Evolutionary conservation across 2,113 vertebrate species (phyloP).

Genomic region (Drymodes brunneopygia): DNA sequence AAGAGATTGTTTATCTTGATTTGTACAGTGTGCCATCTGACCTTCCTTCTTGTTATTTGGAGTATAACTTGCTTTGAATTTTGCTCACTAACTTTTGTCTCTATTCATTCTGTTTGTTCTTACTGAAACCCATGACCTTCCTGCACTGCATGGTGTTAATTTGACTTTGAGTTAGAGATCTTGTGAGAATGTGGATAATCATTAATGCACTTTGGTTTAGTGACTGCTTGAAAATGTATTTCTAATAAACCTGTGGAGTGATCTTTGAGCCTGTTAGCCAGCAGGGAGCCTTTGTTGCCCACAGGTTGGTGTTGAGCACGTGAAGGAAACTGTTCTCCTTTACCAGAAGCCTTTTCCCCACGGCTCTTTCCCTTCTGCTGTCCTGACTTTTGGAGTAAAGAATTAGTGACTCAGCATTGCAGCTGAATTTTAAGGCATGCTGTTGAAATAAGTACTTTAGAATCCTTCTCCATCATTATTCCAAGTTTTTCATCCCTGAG

Average conservation of each 20-base stretch:
- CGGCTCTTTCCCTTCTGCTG: accelerated
- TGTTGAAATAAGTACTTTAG: background rate
- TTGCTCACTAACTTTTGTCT: background rate
- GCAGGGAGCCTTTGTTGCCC: background rate
- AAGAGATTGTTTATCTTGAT: background rate
- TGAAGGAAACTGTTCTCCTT: background rate
- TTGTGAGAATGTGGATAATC: background rate
- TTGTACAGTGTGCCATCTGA: background rate
- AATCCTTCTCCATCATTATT: background rate
- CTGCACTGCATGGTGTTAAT: background rate
- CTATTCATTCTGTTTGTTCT: background rate
- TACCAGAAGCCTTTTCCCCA: background rate
- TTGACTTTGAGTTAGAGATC: background rate
- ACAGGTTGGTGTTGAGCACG: accelerated
- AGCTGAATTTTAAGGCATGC: background rate
- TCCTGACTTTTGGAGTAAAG: background rate
- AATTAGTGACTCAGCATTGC: background rate
- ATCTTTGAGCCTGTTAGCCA: background rate
- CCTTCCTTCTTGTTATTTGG: background rate
- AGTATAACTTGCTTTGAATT: background rate
- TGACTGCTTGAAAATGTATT: background rate
- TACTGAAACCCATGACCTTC: background rate
- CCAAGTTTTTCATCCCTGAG: background rate
- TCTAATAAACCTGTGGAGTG: background rate
- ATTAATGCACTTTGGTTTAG: background rate